Evolutionary conservation across 2,797 vertebrate genomes (phyloP), one percentile per base, ranked within the genome.

Genomic region (Delichon dasypus): DNA sequence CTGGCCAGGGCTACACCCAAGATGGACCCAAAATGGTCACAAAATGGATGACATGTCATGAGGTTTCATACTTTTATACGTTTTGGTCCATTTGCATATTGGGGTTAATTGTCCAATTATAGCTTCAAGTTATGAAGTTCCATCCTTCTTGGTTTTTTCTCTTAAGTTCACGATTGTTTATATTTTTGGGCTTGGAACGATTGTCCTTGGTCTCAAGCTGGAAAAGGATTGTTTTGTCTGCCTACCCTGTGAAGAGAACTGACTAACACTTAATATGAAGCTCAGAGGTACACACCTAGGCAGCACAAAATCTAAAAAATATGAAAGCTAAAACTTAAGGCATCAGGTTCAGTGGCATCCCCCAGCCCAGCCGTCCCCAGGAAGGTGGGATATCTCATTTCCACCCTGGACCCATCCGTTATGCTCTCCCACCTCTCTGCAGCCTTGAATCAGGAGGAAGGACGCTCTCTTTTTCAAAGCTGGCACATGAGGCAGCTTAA

Each of bases 401-500:
- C 74, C 18, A 22, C 10, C 14, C 51, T 50, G 21, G 38, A 25
- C 34, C 30, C 2, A 0, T 80, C 42, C 65, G 71, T 86, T 45
- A 11, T 53, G 67, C 36, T 83, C 51, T 85, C 32, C 38, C 61
- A 34, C 60, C n/a, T 85, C 36, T 36, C 54, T 12, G 23, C 21
- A 57, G 55, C 78, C 75, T 51, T 70, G 75, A 86, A 19, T 30
- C 3, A 3, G 77, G n/a, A 93, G 92, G 90, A 94, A 82, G 74
- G 67, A 55, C 0, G 0, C 66, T 88, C 0, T 0, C 32, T 71
- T 83, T 47, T 71, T 32, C 18, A n/a, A 88, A 92, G 53, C 74
- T 14, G 3, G 75, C 15, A 77, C 68, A 84, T 32, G 77, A 72
- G 83, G 55, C 83, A 15, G 4, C 53, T 72, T 60, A 76, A 74